Conservation (phyloP, 1,140 invertebrate species). For the Acyrthosiphon pisum region DNA sequence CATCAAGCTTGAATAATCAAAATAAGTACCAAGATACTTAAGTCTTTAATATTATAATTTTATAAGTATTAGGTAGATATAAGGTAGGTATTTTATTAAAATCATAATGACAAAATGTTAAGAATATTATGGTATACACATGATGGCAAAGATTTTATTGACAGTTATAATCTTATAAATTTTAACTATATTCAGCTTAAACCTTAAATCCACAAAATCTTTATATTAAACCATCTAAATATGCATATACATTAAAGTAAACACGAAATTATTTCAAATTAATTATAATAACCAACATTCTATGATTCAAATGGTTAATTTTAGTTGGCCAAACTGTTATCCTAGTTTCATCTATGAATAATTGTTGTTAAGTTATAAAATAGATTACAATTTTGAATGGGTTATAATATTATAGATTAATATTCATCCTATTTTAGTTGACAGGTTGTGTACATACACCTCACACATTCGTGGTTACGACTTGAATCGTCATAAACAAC, state of each 20-base stretch:
- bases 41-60: background rate
- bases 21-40: background rate
- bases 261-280: background rate
- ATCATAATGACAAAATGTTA: background rate
- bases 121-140: background rate
- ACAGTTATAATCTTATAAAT: background rate
- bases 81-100: background rate
- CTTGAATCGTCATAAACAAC: background rate
- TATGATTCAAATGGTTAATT: background rate
- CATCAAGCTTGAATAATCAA: background rate
- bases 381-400: background rate
- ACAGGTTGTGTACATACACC: background rate
- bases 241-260: background rate
- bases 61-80: background rate
- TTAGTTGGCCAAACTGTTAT: background rate
- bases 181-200: background rate
- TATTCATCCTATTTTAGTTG: background rate
- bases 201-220: background rate
- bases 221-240: background rate
- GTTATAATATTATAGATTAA: background rate
- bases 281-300: background rate
- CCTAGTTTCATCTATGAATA: background rate
- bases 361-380: background rate
- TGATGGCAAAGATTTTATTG: background rate
- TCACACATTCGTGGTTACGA: background rate